Percentiles rank a stretch among this genome's conserved stretches.
These are phyloP conservation scores for Paragorgia papillata DNA, from an alignment of 92 coral and sea anemone species.

Conservation along the genomic window DNA sequence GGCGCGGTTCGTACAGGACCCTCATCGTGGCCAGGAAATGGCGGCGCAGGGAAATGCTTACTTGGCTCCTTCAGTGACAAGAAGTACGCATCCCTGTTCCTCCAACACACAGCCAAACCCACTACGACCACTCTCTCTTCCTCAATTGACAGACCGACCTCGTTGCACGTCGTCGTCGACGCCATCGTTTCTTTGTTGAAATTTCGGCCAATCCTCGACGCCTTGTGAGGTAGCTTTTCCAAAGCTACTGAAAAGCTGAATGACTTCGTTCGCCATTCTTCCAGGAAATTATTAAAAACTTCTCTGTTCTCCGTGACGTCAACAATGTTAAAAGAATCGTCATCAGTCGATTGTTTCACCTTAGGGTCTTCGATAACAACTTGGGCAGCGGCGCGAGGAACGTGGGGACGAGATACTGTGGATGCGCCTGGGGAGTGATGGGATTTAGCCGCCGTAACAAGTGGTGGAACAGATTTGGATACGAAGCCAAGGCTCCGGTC, in stretches of 20 bases:
- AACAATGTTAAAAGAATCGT: conserved; percentile 48
- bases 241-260: conserved; percentile 81
- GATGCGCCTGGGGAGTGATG: neutral
- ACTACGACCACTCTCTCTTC: conserved; percentile 75
- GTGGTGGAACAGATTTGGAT: neutral
- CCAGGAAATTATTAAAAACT: conserved; percentile 70
- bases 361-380: neutral
- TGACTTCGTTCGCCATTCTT: conserved; percentile 74
- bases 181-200: conserved; percentile 61
- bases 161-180: neutral
- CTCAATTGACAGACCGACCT: conserved; percentile 61
- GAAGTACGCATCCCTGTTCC: conserved; percentile 71
- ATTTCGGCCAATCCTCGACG: conserved; percentile 81
- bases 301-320: conserved; percentile 75
- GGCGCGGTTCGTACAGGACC: conserved; percentile 38
- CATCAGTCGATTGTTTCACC: neutral
- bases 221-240: conserved; percentile 64
- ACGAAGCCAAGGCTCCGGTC: neutral
- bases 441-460: neutral
- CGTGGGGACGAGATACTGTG: conserved; percentile 7
- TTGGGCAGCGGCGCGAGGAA: conserved; percentile 31
- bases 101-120: conserved; percentile 93
- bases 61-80: conserved; percentile 66
- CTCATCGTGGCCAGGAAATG: conserved; percentile 29
- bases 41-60: no score